phyloP scores from a whole-genome alignment of 2,888 invertebrate species.

The Ferdinandea cuprea region DNA sequence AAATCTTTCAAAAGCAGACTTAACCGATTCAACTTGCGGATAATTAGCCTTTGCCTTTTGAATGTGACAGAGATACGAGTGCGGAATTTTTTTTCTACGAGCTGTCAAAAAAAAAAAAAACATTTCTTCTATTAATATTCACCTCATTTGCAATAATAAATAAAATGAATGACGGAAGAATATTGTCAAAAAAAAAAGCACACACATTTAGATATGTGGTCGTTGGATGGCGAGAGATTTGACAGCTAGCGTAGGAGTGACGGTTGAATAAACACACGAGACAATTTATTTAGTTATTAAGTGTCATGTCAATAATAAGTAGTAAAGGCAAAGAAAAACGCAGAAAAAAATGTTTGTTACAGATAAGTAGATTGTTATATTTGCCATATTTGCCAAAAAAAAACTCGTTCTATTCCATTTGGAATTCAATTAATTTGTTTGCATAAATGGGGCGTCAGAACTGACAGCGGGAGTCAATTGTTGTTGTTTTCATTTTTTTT shows the following conservation, averaged over 20 bases:
- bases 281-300: slow-evolving; percentile 70
- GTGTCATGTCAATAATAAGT: slow-evolving; percentile 69
- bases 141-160: slow-evolving; percentile 63
- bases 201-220: background rate
- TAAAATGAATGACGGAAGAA: slow-evolving; percentile 12
- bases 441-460: slow-evolving; percentile 56
- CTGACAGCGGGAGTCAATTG: slow-evolving; percentile 58
- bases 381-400: slow-evolving; percentile 60
- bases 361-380: slow-evolving; percentile 61
- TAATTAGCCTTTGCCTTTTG: slow-evolving; percentile 54
- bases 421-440: slow-evolving; percentile 58
- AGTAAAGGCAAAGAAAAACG: too few species aligned
- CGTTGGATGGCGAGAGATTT: slow-evolving; percentile 3
- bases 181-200: slow-evolving; percentile 12
- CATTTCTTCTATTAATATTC: slow-evolving; percentile 58
- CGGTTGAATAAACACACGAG: slow-evolving; percentile 48
- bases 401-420: slow-evolving; percentile 36
- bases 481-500: slow-evolving; percentile 12
- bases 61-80: background rate
- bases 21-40: slow-evolving; percentile 19
- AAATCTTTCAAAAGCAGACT: slow-evolving; percentile 56
- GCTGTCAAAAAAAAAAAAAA: slow-evolving; percentile 15
- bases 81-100: background rate
- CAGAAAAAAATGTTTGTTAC: slow-evolving; percentile 45
- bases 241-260: slow-evolving; percentile 22